Conservation (phyloP, 2,113 vertebrate species). For the Gopherus evgoodei region DNA sequence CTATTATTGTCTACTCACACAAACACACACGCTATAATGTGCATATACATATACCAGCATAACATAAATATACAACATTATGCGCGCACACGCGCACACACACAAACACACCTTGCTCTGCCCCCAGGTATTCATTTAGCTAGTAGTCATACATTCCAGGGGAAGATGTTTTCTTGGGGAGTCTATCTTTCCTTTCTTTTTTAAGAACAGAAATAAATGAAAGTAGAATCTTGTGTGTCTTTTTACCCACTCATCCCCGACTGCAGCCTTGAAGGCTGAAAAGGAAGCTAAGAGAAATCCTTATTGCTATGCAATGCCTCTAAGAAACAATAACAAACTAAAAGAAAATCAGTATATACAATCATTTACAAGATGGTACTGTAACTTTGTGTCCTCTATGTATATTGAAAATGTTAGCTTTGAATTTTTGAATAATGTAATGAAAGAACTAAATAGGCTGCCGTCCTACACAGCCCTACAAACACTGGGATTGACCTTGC, state of each 20-base stretch:
- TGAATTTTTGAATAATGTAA: background rate
- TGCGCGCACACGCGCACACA: background rate
- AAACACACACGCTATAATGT: background rate
- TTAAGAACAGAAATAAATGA: background rate
- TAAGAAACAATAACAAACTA: background rate
- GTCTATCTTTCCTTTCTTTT: background rate
- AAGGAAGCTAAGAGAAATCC: conserved; percentile 14
- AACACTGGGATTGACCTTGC: background rate
- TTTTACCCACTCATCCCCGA: background rate
- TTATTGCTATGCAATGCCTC: background rate
- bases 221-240: background rate
- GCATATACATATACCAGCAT: background rate
- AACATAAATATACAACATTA: background rate
- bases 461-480: background rate
- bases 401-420: background rate
- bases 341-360: background rate
- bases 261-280: background rate
- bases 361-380: background rate
- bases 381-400: background rate
- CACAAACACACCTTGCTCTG: background rate
- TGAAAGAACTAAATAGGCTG: background rate
- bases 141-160: background rate
- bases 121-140: rapidly evolving
- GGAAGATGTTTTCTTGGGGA: background rate
- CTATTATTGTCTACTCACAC: background rate